phyloP scores from a whole-genome alignment of 2,888 invertebrate genomes.

The Apamea anceps region DNA sequence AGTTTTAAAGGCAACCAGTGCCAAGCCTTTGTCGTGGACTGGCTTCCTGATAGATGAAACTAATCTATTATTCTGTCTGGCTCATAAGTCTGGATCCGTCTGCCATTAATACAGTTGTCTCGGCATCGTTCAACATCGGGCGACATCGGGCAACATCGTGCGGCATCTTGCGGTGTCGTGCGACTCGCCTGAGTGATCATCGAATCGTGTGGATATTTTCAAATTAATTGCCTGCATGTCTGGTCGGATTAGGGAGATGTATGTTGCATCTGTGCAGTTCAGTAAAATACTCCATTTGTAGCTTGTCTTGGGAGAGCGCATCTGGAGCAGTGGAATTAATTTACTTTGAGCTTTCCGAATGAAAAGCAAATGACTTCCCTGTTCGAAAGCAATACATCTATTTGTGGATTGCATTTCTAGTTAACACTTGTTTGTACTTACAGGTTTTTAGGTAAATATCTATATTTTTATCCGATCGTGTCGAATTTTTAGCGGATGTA shows the following conservation, averaged over 20 bases:
- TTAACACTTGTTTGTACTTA: neutral
- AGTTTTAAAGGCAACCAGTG: constrained; percentile 61
- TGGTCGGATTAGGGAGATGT: constrained; percentile 37
- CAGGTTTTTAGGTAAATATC: neutral
- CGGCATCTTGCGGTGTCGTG: constrained; percentile 26
- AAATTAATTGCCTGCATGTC: constrained; percentile 58
- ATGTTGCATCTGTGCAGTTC: constrained; percentile 35
- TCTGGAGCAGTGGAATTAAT: constrained; percentile 34
- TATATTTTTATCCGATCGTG: neutral
- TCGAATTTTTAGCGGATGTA: neutral
- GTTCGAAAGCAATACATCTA: constrained; percentile 6
- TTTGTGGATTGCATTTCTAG: constrained; percentile 1
- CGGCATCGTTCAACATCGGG: constrained; percentile 35
- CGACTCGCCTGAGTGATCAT: constrained; percentile 60
- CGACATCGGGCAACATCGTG: constrained; percentile 31
- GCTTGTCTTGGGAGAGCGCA: constrained; percentile 31
- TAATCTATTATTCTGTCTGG: constrained; percentile 73
- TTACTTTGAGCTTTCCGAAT: constrained; percentile 15
- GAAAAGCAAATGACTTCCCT: constrained; percentile 11
- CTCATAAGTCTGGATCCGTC: constrained; percentile 69
- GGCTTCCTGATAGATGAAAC: constrained; percentile 73
- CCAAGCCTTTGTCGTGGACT: constrained; percentile 68
- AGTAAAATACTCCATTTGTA: constrained; percentile 47
- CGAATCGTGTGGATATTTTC: constrained; percentile 56
- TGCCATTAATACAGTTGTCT: constrained; percentile 71